Evolutionary conservation across 2,888 invertebrate species (phyloP).

Genomic region (Phalera bucephala): DNA sequence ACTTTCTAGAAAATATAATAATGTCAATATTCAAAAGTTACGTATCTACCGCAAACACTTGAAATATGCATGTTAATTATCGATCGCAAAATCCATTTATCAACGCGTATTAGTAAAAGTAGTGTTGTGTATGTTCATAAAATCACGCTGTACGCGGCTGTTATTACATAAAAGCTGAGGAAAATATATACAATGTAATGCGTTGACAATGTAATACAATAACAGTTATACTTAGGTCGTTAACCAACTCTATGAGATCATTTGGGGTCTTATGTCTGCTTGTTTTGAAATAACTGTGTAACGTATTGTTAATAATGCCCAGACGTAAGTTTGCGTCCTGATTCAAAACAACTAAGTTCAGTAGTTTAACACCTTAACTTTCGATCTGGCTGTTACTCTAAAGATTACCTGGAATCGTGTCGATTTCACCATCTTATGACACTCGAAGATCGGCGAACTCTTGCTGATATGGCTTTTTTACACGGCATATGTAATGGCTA

Average conservation of each 20-base stretch:
- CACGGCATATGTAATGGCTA: no score
- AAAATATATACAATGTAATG: constrained; percentile 2
- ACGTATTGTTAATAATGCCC: neutral
- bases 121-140: neutral
- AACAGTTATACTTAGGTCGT: constrained; percentile 18
- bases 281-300: neutral
- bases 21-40: neutral
- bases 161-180: constrained; percentile 16
- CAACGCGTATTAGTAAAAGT: constrained; percentile 1
- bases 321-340: no score
- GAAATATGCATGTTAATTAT: constrained; percentile 8
- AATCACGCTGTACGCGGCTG: neutral
- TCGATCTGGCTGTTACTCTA: no score
- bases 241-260: constrained; percentile 15
- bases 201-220: constrained; percentile 22
- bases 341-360: no score
- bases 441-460: no score
- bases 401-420: no score
- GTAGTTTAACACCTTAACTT: no score
- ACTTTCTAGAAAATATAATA: neutral
- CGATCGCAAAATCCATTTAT: constrained; percentile 5
- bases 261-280: neutral
- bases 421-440: no score
- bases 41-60: neutral
- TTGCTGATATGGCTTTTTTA: no score